phyloP scores from a whole-genome alignment of 2,888 invertebrate genomes.

The Gastracanthus pulcherrimus region DNA sequence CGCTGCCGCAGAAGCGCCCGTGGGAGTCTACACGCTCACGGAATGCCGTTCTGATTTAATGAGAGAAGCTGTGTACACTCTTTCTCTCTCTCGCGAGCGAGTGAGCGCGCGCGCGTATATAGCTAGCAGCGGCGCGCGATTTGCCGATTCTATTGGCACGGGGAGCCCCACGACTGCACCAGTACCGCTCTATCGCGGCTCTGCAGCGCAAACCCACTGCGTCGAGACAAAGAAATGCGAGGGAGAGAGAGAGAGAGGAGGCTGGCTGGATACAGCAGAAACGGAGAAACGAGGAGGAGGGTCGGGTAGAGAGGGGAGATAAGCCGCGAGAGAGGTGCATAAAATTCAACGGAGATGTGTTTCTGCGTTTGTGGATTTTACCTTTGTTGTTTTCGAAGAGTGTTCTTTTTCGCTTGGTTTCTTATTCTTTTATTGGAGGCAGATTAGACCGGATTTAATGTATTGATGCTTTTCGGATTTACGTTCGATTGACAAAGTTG shows the following conservation, averaged over 20 bases:
- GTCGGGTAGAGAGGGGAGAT: slow-evolving; percentile 46
- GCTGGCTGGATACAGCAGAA: no score
- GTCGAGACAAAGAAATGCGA: slow-evolving; percentile 45
- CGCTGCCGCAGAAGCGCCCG: slow-evolving; percentile 60
- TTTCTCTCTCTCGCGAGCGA: background rate
- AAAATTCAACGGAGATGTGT: slow-evolving; percentile 11
- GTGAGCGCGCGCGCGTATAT: background rate
- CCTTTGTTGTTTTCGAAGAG: background rate
- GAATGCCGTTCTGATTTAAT: slow-evolving; percentile 78
- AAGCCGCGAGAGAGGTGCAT: slow-evolving; percentile 38
- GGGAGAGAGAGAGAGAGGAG: slow-evolving; percentile 35
- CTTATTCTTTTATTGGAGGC: background rate
- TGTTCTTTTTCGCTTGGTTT: no score
- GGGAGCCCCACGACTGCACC: no score
- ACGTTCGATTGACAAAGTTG: no score
- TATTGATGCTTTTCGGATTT: background rate
- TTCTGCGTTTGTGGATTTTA: slow-evolving; percentile 1
- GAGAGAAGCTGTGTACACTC: slow-evolving; percentile 60
- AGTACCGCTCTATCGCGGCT: no score
- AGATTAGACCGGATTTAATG: slow-evolving; percentile 26
- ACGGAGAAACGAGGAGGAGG: slow-evolving; percentile 23
- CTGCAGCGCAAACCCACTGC: background rate
- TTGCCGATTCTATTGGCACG: slow-evolving; percentile 49
- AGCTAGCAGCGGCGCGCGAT: slow-evolving; percentile 23
- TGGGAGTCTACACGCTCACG: slow-evolving; percentile 77